Evolutionary conservation across 2,113 vertebrate genomes (phyloP), one percentile per base, ranked within the genome.

Genomic region (Chionis minor): DNA sequence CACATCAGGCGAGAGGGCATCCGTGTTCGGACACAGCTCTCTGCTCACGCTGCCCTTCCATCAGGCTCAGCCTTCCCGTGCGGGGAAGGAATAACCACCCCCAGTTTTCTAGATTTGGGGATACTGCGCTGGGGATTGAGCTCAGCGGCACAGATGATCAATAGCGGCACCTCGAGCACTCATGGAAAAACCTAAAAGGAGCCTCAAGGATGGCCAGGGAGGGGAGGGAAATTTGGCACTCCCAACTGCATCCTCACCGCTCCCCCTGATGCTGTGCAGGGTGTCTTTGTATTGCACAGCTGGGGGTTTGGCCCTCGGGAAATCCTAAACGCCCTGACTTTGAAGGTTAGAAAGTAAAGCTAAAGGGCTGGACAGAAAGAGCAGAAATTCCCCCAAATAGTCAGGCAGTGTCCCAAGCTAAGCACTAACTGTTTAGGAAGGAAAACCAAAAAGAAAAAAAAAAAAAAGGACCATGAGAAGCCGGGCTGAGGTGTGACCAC

Each of bases 401-500:
- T 67, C 38, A 90, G 87, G 63, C 62, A 85, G 13, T 4, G 33
- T 28, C 78, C 91, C 42, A 65, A 87, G 59, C 81, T 81, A 86
- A 93, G 81, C 32, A 1, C 27, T 58, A 72, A 84, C 61, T 8
- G 1, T n/a, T 77, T 35, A 30, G 1, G 12, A 75, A 69, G 79
- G 87, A 56, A 95, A 81, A 90, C 44, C 89, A 66, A 52, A 42
- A 72, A 32, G n/a, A 65, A 54, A 62, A 42, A 26, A 12, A 33
- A 40, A 54, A 75, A 32, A 65, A 71, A 87, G n/a, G 32, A 52
- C 35, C 10, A 11, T 6, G 44, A 74, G 70, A 91, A 90, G 82
- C 86, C 38, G 21, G 67, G 92, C 92, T 94, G n/a, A 84, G 86
- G 69, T 59, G 86, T 80, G 40, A 92, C 51, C 93, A 98, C 98